phyloP scores from a whole-genome alignment of 2,113 vertebrate genomes.

The Lanius ludovicianus region DNA sequence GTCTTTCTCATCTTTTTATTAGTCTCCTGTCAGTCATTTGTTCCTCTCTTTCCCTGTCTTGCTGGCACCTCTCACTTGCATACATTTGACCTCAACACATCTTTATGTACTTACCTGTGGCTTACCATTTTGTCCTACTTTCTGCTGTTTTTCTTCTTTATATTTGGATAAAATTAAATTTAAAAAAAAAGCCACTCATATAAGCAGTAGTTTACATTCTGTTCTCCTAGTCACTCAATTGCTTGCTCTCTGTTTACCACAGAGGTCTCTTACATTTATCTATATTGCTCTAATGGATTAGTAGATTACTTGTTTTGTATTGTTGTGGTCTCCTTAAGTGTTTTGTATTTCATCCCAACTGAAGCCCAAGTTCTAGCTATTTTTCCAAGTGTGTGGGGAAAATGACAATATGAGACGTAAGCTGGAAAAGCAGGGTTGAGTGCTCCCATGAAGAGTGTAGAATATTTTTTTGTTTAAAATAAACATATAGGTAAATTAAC shows the following conservation, averaged over 20 bases:
- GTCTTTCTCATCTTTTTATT: not conserved
- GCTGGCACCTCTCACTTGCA: not conserved
- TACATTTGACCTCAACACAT: not conserved
- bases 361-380: not conserved
- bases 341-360: not conserved
- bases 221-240: not conserved
- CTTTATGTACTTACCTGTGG: not conserved
- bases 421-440: not conserved
- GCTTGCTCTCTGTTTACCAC: not conserved
- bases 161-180: not conserved
- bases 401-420: not conserved
- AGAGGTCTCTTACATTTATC: not conserved
- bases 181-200: accelerated
- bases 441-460: not conserved
- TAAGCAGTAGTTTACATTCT: not conserved
- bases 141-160: not conserved
- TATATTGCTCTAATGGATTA: not conserved
- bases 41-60: not conserved
- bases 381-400: not conserved
- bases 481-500: not conserved
- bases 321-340: not conserved
- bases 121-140: not conserved
- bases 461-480: not conserved
- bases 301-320: not conserved
- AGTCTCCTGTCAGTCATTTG: not conserved